A percentile compares a stretch with the other conserved stretches of the same genome.
These are phyloP conservation scores for Epizoanthus ramosus DNA, from an alignment of 92 coral and sea anemone species.

Conservation along the genomic window DNA sequence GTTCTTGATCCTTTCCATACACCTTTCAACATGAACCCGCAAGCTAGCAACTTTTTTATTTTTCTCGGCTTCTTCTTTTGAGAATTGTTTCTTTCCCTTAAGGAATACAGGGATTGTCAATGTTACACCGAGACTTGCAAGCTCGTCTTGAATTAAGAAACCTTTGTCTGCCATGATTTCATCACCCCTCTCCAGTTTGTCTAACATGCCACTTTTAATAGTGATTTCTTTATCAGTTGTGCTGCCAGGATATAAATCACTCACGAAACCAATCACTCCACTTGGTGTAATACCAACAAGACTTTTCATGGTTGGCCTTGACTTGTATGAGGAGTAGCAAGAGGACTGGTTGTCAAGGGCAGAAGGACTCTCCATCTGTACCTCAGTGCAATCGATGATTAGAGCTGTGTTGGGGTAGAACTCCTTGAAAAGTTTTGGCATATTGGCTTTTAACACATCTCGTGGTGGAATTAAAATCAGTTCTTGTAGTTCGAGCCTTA, in stretches of 20 bases:
- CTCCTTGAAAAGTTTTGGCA: constrained; percentile 60
- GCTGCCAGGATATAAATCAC: constrained; percentile 57
- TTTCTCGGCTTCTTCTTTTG: constrained; percentile 54
- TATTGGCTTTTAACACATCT: constrained; percentile 55
- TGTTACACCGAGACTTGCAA: constrained; percentile 51
- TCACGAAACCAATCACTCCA: constrained; percentile 61
- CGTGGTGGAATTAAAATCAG: constrained; percentile 60
- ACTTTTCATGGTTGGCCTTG: constrained; percentile 70
- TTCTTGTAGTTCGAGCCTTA: constrained; percentile 59
- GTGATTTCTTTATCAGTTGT: constrained; percentile 66
- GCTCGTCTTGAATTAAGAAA: constrained; percentile 53
- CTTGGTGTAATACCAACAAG: constrained; percentile 70
- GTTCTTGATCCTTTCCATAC: constrained; percentile 73
- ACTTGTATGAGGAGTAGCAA: constrained; percentile 69
- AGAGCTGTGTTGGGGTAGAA: constrained; percentile 53
- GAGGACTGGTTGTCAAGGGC: constrained; percentile 66
- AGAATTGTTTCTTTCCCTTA: constrained; percentile 53
- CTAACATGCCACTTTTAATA: constrained; percentile 51
- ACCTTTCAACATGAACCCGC: constrained; percentile 65
- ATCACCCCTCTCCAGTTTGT: constrained; percentile 37
- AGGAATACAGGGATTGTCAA: constrained; percentile 56
- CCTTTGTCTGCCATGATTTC: constrained; percentile 57
- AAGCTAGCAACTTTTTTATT: constrained; percentile 68
- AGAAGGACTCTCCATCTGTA: constrained; percentile 75
- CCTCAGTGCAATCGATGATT: constrained; percentile 69